phyloP scores from a whole-genome alignment of 1,140 invertebrate species.

The Arctopsyche grandis region DNA sequence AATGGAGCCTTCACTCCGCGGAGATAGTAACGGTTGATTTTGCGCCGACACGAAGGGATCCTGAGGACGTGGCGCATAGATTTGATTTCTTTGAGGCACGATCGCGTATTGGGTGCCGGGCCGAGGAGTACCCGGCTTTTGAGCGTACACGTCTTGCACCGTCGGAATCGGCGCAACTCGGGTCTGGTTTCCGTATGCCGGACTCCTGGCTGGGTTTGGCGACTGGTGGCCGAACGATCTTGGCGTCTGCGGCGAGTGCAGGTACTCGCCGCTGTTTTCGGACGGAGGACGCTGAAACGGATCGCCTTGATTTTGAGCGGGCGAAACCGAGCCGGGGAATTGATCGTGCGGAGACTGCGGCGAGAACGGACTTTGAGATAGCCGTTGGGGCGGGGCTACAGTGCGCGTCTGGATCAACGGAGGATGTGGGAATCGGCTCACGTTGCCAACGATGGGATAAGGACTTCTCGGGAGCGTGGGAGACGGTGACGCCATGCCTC shows the following conservation, averaged over 20 bases:
- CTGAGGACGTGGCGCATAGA: constrained; percentile 48
- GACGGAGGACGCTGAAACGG: constrained; percentile 56
- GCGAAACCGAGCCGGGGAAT: constrained; percentile 60
- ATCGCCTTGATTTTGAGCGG: constrained; percentile 45
- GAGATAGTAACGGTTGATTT: constrained; percentile 46
- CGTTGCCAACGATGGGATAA: constrained; percentile 25
- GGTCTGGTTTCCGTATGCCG: constrained; percentile 43
- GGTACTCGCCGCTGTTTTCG: constrained; percentile 59
- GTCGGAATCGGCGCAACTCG: constrained; percentile 55
- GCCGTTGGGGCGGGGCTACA: constrained; percentile 31
- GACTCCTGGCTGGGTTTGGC: constrained; percentile 50
- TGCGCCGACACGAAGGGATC: constrained; percentile 46
- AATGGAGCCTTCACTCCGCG: constrained; percentile 58
- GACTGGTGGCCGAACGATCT: constrained; percentile 56
- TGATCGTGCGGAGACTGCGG: constrained; percentile 63
- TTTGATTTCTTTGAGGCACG: constrained; percentile 46
- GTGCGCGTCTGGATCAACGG: constrained; percentile 36
- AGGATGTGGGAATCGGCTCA: constrained; percentile 44
- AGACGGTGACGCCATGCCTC: constrained; percentile 45
- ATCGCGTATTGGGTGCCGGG: constrained; percentile 55
- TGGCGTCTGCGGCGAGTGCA: constrained; percentile 61
- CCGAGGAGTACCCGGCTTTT: constrained; percentile 67
- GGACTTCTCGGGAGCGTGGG: constrained; percentile 50
- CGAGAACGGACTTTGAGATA: constrained; percentile 61
- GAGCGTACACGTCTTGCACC: constrained; percentile 58